phyloP scores from a whole-genome alignment of 2,113 vertebrate species.

The Platichthys stellatus region DNA sequence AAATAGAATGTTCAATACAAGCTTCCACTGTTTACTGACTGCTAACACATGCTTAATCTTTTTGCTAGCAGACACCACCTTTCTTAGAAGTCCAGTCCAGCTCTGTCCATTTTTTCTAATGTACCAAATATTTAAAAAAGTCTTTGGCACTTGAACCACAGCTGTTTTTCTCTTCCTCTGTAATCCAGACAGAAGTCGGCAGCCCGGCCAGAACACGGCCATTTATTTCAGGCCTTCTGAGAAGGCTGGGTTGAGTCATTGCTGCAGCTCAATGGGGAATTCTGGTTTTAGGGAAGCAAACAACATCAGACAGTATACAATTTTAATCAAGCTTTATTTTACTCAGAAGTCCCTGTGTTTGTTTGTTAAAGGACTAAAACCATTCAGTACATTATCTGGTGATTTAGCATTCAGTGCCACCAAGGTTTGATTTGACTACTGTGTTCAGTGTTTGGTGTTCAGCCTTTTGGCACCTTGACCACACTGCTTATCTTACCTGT shows the following conservation, averaged over 20 bases:
- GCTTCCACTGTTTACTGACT: background rate
- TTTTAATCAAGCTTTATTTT: too few species aligned
- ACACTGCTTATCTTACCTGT: too few species aligned
- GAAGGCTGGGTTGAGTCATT: constrained; percentile 37
- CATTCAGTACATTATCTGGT: too few species aligned
- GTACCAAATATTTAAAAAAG: constrained; percentile 3
- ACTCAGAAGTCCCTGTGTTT: too few species aligned
- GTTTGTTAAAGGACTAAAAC: too few species aligned
- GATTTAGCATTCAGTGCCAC: too few species aligned
- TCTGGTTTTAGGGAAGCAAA: background rate
- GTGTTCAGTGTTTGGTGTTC: too few species aligned
- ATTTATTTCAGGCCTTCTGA: constrained; percentile 50
- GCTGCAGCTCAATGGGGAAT: background rate
- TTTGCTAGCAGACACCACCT: background rate
- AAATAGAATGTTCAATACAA: background rate
- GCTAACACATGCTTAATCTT: background rate
- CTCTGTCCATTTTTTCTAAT: constrained; percentile 7
- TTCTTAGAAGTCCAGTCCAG: background rate
- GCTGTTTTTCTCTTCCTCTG: constrained; percentile 16
- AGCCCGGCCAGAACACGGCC: constrained; percentile 13
- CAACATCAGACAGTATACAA: background rate
- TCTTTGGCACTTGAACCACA: constrained; percentile 16
- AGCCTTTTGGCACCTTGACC: too few species aligned
- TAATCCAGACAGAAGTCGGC: constrained; percentile 12
- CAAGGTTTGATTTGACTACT: too few species aligned